Conservation (phyloP, 2,888 invertebrate genomes). For the Pristionchus fissidentatus region DNA sequence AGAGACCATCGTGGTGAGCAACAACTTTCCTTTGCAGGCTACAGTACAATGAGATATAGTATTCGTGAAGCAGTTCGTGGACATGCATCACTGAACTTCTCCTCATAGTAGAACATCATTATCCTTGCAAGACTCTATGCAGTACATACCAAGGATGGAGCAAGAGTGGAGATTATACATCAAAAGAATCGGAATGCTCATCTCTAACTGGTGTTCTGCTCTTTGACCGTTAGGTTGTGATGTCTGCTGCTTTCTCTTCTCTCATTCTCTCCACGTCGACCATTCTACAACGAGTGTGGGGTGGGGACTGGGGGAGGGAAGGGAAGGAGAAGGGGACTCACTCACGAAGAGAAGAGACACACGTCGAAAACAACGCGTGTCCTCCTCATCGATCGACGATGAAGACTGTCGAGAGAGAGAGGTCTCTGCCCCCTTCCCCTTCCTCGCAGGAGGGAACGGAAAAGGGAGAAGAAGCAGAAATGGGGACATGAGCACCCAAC, state of each 20-base stretch:
- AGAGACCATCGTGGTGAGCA: neutral
- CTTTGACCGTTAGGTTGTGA: too few species aligned
- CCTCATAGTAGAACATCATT: too few species aligned
- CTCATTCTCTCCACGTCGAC: neutral
- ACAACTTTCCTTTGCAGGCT: neutral
- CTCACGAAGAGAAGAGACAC: neutral
- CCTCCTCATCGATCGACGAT: constrained; percentile 19
- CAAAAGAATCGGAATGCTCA: too few species aligned
- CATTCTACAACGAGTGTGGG: neutral
- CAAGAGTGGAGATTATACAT: too few species aligned
- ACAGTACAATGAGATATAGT: neutral
- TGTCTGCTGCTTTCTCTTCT: neutral
- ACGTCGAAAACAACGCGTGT: constrained; percentile 29
- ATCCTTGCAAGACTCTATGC: too few species aligned
- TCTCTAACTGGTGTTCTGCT: too few species aligned
- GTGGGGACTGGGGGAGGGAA: neutral
- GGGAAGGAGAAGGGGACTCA: neutral
- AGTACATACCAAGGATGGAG: too few species aligned
- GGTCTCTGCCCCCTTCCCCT: too few species aligned
- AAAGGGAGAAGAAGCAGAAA: neutral
- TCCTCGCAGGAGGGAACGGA: neutral
- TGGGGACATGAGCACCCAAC: neutral
- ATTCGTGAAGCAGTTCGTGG: neutral
- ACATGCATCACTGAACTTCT: neutral
- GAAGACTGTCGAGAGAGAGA: neutral